Conservation (phyloP, 2,888 invertebrate species). For the Drosophila mercatorum region DNA sequence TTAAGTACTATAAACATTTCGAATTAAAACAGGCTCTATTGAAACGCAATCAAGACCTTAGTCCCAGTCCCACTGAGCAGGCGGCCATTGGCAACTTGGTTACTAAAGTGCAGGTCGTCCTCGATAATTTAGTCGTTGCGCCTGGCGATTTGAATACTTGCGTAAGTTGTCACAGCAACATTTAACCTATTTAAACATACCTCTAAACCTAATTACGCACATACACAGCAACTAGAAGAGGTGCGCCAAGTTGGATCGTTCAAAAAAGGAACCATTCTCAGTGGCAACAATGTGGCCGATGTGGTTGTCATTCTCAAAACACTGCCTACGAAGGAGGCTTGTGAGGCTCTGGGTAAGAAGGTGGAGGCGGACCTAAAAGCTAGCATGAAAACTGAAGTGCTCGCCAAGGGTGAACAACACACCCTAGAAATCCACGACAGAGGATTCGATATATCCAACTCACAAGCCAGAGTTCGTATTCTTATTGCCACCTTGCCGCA, state of each 20-base stretch:
- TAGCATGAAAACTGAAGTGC: slow-evolving; percentile 87
- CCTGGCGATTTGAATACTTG: slow-evolving; percentile 98
- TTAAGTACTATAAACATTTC: background rate
- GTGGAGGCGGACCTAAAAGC: slow-evolving; percentile 94
- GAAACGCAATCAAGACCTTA: slow-evolving; percentile 96
- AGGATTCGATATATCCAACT: slow-evolving; percentile 95
- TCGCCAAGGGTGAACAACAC: slow-evolving; percentile 87
- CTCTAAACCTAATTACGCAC: background rate
- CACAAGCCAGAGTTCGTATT: slow-evolving; percentile 94
- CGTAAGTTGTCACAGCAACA: slow-evolving; percentile 88
- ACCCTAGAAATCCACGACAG: slow-evolving; percentile 87
- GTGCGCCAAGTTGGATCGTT: slow-evolving; percentile 98
- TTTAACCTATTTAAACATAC: background rate
- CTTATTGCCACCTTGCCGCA: slow-evolving; percentile 97
- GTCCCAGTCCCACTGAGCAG: slow-evolving; percentile 95
- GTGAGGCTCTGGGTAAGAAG: slow-evolving; percentile 95
- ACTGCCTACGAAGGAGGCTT: slow-evolving; percentile 97
- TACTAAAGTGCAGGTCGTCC: slow-evolving; percentile 96
- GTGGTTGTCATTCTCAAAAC: slow-evolving; percentile 98
- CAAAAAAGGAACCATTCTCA: slow-evolving; percentile 99
- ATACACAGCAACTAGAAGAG: slow-evolving; percentile 93
- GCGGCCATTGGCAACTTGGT: slow-evolving; percentile 96
- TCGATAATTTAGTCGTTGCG: slow-evolving; percentile 97
- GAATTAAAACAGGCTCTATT: slow-evolving; percentile 89
- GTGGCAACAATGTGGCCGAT: slow-evolving; percentile 97